Evolutionary conservation across 2,888 invertebrate genomes (phyloP).

Genomic region (Cantharis nigra): DNA sequence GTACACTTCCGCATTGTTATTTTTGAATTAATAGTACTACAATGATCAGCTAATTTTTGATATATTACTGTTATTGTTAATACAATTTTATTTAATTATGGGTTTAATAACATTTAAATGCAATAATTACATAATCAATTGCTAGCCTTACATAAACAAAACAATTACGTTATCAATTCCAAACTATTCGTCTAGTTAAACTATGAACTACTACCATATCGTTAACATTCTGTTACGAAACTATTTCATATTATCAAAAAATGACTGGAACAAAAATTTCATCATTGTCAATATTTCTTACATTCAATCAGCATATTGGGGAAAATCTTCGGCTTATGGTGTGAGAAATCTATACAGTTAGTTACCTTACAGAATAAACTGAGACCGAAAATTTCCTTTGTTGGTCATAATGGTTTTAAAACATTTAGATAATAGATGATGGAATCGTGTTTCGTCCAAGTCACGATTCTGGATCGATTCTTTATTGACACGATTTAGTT

Average conservation of each 20-base stretch:
- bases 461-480: slow-evolving; percentile 25
- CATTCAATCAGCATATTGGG: too few relatives aligned
- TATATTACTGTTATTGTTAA: not conserved
- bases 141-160: not conserved
- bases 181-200: not conserved
- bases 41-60: not conserved
- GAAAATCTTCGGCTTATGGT: not conserved
- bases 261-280: not conserved
- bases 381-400: not conserved
- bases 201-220: not conserved
- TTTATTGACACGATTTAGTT: slow-evolving; percentile 17
- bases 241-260: not conserved
- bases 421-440: not conserved
- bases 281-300: too few relatives aligned
- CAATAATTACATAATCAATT: not conserved
- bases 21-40: not conserved
- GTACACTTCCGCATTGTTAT: not conserved
- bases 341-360: not conserved
- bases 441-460: slow-evolving; percentile 5
- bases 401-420: not conserved
- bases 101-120: not conserved
- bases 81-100: not conserved
- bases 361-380: not conserved
- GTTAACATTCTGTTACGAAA: not conserved
- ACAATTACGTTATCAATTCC: not conserved